A percentile compares a stretch with the other conserved stretches of the same genome.
phyloP scores from a whole-genome alignment of 2,113 vertebrate genomes.

The Lepidothrix coronata region DNA sequence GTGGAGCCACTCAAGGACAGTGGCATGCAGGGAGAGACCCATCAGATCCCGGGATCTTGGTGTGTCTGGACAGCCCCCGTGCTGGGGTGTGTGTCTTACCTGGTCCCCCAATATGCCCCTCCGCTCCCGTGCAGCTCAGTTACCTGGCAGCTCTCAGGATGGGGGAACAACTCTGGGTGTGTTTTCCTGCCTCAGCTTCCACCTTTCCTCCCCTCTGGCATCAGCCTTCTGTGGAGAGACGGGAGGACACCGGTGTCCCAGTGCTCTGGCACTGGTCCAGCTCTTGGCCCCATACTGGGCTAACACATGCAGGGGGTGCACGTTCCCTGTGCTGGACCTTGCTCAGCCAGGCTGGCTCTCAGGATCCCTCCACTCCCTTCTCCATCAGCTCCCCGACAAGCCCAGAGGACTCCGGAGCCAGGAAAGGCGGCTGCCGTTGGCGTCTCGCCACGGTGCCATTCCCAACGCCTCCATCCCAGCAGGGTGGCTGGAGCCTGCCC shows the following conservation, averaged over 20 bases:
- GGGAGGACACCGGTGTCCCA: background rate
- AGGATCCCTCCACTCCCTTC: background rate
- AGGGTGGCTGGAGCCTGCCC: background rate
- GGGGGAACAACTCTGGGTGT: accelerated
- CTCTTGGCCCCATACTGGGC: background rate
- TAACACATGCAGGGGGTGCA: accelerated
- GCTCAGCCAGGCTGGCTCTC: background rate
- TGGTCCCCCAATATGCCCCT: accelerated
- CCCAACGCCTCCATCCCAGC: background rate
- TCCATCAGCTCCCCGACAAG: background rate
- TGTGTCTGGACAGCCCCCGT: background rate
- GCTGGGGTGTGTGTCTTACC: background rate
- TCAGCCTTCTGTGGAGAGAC: accelerated
- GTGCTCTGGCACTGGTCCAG: background rate
- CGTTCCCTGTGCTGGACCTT: background rate
- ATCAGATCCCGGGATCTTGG: accelerated
- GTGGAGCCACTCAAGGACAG: background rate
- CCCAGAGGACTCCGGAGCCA: background rate
- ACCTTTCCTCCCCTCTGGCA: background rate
- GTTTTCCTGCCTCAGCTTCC: background rate
- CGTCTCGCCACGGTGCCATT: accelerated
- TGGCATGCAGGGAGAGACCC: accelerated
- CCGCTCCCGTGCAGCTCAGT: accelerated
- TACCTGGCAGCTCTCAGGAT: background rate
- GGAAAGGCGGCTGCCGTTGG: background rate